Conservation (phyloP, 2,888 invertebrate genomes). For the Limnephilus marmoratus region DNA sequence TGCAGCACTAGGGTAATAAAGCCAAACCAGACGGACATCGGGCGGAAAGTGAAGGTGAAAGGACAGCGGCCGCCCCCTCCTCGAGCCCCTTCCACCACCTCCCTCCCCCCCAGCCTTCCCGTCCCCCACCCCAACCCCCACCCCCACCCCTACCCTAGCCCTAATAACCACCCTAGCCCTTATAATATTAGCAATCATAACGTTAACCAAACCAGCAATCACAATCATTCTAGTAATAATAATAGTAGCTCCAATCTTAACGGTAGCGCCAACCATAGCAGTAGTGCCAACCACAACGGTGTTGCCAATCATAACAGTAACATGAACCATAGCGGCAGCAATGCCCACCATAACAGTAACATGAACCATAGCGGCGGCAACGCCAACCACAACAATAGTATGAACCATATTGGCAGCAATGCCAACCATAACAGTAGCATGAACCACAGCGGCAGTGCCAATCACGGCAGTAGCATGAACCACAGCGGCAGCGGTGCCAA, state of each 20-base stretch:
- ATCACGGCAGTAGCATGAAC: not conserved
- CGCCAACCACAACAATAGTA: not conserved
- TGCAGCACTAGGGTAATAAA: slow-evolving; percentile 94
- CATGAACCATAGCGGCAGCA: not conserved
- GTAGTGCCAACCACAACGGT: slow-evolving; percentile 65
- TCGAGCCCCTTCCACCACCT: slow-evolving; percentile 50
- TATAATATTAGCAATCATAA: slow-evolving; percentile 28
- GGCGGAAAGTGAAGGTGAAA: slow-evolving; percentile 90
- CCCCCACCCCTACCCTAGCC: slow-evolving; percentile 39
- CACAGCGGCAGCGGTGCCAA: not conserved
- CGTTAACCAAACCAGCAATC: slow-evolving; percentile 61
- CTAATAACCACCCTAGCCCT: slow-evolving; percentile 37
- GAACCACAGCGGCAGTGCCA: not conserved
- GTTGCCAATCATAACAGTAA: not conserved
- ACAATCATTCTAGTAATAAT: slow-evolving; percentile 69
- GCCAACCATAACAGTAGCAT: not conserved
- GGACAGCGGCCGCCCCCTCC: slow-evolving; percentile 68
- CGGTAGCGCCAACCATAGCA: not conserved
- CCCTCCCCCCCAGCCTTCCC: slow-evolving; percentile 39
- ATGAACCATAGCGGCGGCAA: not conserved
- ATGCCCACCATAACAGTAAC: not conserved
- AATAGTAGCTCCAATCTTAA: slow-evolving; percentile 66
- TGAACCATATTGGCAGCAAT: not conserved
- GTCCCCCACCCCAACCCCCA: slow-evolving; percentile 38
- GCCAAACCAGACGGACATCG: slow-evolving; percentile 92